Conservation (phyloP, 35 echinoderm and acorn worm genomes). For the Acanthaster planci region DNA sequence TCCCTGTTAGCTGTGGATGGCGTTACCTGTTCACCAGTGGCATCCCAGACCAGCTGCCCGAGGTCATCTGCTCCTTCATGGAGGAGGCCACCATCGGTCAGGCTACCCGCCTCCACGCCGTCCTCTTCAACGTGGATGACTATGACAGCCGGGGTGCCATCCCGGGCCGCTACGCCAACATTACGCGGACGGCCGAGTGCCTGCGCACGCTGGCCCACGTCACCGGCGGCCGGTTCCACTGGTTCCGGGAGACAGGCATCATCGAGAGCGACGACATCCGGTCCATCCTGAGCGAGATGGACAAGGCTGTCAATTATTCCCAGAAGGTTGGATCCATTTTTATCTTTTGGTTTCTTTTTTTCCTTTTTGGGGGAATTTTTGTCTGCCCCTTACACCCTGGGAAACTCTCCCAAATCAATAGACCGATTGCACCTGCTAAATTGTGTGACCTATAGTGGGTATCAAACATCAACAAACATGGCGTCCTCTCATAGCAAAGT, state of each 20-base stretch:
- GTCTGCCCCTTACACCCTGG: too few species aligned
- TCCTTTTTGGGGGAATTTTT: too few species aligned
- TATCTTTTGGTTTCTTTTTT: neutral
- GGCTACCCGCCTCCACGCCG: conserved; percentile 68
- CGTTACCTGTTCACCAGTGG: conserved; percentile 98
- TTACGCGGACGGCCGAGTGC: conserved; percentile 95
- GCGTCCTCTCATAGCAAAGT: too few species aligned
- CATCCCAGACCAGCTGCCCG: conserved; percentile 89
- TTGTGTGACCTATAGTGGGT: too few species aligned
- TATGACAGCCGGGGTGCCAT: conserved; percentile 85
- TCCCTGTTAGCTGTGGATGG: conserved; percentile 73
- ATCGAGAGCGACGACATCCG: conserved; percentile 98
- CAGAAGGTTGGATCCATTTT: conserved; percentile 70
- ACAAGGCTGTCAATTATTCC: conserved; percentile 98
- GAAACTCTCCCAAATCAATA: too few species aligned
- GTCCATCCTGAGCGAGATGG: conserved; percentile 86
- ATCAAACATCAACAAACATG: too few species aligned
- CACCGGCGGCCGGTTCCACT: conserved; percentile 91
- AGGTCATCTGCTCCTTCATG: conserved; percentile 95
- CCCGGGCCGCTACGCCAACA: conserved; percentile 95
- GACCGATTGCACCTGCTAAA: too few species aligned
- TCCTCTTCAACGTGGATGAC: conserved; percentile 98
- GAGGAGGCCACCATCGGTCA: conserved; percentile 86
- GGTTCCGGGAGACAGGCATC: conserved; percentile 96
- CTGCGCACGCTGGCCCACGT: conserved; percentile 90